Evolutionary conservation across 2,113 vertebrate genomes (phyloP).

Genomic region (Ginglymostoma cirratum): DNA sequence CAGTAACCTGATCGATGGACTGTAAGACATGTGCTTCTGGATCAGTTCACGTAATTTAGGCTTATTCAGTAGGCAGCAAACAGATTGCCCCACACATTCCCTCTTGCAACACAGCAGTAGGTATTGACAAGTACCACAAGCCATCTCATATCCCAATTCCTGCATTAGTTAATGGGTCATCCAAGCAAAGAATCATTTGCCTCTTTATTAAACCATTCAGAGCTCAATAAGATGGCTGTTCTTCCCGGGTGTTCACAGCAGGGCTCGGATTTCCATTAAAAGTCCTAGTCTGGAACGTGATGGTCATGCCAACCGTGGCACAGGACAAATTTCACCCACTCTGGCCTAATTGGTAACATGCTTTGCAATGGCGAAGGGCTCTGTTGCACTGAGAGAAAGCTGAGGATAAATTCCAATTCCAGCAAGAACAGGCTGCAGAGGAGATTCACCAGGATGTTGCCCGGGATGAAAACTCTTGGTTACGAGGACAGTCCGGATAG

Average conservation of each 20-base stretch:
- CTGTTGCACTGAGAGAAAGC: background rate
- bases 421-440: background rate
- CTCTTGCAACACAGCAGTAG: background rate
- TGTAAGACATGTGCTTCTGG: slow-evolving; percentile 36
- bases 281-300: background rate
- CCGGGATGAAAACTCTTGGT: no score
- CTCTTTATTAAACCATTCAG: background rate
- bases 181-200: background rate
- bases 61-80: background rate
- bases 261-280: background rate
- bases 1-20: slow-evolving; percentile 39
- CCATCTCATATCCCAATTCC: background rate
- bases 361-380: background rate
- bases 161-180: background rate
- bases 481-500: no score
- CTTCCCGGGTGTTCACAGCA: background rate
- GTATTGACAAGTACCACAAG: background rate
- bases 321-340: background rate
- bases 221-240: background rate
- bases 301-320: background rate
- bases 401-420: background rate
- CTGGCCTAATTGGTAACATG: background rate
- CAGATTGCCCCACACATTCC: background rate
- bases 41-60: slow-evolving; percentile 39
- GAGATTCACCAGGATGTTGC: no score